A percentile compares a stretch with the other conserved stretches of the same genome.
Evolutionary conservation across 1,140 invertebrate species (phyloP).

Genomic region (Macrotrachela quadricornifera): DNA sequence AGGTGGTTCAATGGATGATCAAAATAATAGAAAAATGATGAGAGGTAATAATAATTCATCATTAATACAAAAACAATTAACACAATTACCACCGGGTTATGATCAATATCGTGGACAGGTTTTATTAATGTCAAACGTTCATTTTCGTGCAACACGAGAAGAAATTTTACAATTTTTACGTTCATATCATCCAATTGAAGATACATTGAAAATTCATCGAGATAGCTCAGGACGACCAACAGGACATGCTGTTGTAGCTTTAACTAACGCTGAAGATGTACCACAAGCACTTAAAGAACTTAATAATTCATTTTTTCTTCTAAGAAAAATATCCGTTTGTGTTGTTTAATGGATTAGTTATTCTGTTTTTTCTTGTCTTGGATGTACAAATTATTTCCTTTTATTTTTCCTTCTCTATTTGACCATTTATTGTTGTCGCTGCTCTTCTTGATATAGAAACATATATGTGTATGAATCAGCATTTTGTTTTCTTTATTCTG

Average conservation of each 20-base stretch:
- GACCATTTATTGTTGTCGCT: no score
- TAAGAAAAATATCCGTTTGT: no score
- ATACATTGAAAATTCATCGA: constrained; percentile 7
- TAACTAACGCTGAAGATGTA: not conserved
- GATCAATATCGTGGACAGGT: not conserved
- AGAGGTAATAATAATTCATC: no score
- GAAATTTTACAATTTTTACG: constrained; percentile 2
- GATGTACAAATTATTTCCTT: no score
- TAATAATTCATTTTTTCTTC: not conserved
- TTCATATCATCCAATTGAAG: constrained; percentile 4
- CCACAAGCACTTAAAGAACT: not conserved
- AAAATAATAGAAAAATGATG: no score
- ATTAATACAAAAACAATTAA: not conserved
- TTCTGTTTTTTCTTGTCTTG: no score
- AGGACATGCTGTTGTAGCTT: constrained; percentile 7
- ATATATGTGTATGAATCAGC: no score
- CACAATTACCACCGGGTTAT: constrained; percentile 1
- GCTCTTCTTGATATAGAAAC: no score
- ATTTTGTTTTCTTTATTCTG: no score
- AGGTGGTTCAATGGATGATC: no score
- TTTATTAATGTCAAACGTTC: not conserved
- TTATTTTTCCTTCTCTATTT: no score
- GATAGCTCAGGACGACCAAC: constrained; percentile 2
- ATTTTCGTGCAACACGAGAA: not conserved
- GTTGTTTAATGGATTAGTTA: no score